These are phyloP conservation scores for Drosophila pallidifrons DNA, from an alignment of 1,140 invertebrate genomes.

Conservation along the genomic window DNA sequence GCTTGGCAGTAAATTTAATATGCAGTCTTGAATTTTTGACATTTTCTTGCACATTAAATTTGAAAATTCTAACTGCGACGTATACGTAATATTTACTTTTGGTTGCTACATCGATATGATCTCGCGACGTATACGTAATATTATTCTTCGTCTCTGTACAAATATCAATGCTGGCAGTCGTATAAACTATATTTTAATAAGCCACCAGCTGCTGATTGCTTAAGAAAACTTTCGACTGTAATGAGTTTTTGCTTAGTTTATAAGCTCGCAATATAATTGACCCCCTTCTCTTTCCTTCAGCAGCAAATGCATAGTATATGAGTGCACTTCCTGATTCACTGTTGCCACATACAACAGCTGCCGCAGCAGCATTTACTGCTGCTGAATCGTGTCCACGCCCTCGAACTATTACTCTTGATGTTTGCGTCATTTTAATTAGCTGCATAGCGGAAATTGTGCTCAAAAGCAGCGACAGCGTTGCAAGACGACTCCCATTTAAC, in stretches of 20 bases:
- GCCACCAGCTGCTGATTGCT: neutral
- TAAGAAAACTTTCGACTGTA: slow-evolving; percentile 16
- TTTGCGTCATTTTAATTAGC: slow-evolving; percentile 79
- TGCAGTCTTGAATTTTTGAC: neutral
- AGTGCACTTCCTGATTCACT: slow-evolving; percentile 64
- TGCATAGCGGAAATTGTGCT: slow-evolving; percentile 64
- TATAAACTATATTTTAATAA: slow-evolving; percentile 15
- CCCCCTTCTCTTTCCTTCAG: neutral
- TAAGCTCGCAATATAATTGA: neutral
- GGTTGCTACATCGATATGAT: slow-evolving; percentile 25
- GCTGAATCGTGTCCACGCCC: slow-evolving; percentile 13
- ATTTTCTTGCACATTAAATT: neutral
- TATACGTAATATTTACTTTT: slow-evolving; percentile 36
- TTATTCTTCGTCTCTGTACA: slow-evolving; percentile 1
- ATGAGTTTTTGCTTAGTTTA: slow-evolving; percentile 28
- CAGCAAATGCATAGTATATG: slow-evolving; percentile 42
- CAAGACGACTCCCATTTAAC: slow-evolving; percentile 13
- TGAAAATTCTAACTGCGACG: slow-evolving; percentile 9
- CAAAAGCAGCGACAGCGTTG: slow-evolving; percentile 28
- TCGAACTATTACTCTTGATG: slow-evolving; percentile 43
- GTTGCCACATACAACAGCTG: slow-evolving; percentile 6
- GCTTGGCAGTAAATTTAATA: neutral
- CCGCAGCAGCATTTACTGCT: neutral
- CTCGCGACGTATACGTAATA: neutral
- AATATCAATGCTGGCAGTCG: slow-evolving; percentile 6